phyloP scores from a whole-genome alignment of 2,113 vertebrate species.

The Onychorhynchus coronatus region DNA sequence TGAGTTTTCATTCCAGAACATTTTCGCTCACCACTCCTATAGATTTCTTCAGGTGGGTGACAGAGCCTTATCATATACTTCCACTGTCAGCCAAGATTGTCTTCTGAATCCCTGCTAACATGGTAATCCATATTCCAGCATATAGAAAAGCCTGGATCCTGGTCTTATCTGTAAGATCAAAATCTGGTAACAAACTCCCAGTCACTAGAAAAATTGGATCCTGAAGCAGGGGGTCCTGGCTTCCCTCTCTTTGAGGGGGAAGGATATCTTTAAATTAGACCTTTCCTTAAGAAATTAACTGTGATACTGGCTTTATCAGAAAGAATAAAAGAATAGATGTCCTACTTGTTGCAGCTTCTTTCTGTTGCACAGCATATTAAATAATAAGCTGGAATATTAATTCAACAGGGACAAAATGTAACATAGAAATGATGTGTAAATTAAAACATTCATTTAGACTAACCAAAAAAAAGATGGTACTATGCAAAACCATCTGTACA shows the following conservation, averaged over 20 bases:
- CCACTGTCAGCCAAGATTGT: neutral
- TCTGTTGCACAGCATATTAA: neutral
- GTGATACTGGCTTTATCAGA: neutral
- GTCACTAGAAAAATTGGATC: neutral
- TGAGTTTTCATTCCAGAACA: neutral
- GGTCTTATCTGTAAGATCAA: neutral
- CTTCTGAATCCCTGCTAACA: neutral
- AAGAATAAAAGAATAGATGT: neutral
- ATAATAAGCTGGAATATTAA: slow-evolving; percentile 6
- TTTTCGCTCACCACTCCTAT: neutral
- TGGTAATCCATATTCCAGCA: neutral
- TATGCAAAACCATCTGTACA: neutral
- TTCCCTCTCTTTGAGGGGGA: neutral
- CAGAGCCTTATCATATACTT: neutral
- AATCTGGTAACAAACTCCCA: neutral
- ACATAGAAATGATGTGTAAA: neutral
- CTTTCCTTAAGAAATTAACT: neutral
- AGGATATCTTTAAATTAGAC: neutral
- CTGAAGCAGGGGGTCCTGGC: neutral
- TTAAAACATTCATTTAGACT: slow-evolving; percentile 28
- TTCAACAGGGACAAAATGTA: neutral
- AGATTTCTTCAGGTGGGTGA: neutral
- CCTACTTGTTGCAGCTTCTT: neutral
- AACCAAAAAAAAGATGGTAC: neutral
- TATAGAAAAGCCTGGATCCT: neutral